Percentiles rank a stretch among this genome's conserved stretches.
Conservation (phyloP, 2,888 invertebrate species). For the Amphipyra tragopoginis region DNA sequence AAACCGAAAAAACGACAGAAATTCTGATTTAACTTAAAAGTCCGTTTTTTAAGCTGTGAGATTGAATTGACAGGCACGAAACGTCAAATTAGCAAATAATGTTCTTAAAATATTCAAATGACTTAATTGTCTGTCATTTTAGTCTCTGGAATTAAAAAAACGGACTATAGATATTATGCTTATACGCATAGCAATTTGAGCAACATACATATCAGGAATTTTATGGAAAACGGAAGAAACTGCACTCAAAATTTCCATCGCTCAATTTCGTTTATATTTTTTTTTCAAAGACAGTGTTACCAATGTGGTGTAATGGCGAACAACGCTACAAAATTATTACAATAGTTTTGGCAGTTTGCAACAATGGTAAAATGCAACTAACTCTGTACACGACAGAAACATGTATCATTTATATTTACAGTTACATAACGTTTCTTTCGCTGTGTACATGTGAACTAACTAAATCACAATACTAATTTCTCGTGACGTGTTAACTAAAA, state of each 20-base stretch:
- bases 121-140: too few relatives aligned
- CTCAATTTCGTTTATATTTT: slow-evolving; percentile 7
- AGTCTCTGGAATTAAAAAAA: too few relatives aligned
- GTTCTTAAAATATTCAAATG: too few relatives aligned
- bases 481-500: slow-evolving; percentile 71
- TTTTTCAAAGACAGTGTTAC: slow-evolving; percentile 15
- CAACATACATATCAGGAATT: background rate
- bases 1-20: slow-evolving; percentile 27
- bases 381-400: slow-evolving; percentile 79
- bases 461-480: slow-evolving; percentile 69
- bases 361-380: slow-evolving; percentile 89
- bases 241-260: slow-evolving; percentile 25
- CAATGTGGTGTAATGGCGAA: slow-evolving; percentile 61
- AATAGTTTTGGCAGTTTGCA: slow-evolving; percentile 89
- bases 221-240: slow-evolving; percentile 1
- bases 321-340: slow-evolving; percentile 84
- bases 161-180: too few relatives aligned
- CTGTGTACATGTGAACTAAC: slow-evolving; percentile 63
- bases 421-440: slow-evolving; percentile 68
- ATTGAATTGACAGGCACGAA: too few relatives aligned
- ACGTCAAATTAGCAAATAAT: too few relatives aligned
- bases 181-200: too few relatives aligned
- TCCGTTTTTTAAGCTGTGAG: too few relatives aligned
- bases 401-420: slow-evolving; percentile 84
- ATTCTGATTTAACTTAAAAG: too few relatives aligned